Evolutionary conservation across 1,140 invertebrate genomes (phyloP), one percentile per base, ranked within the genome.

Genomic region (Tribolium castaneum): DNA sequence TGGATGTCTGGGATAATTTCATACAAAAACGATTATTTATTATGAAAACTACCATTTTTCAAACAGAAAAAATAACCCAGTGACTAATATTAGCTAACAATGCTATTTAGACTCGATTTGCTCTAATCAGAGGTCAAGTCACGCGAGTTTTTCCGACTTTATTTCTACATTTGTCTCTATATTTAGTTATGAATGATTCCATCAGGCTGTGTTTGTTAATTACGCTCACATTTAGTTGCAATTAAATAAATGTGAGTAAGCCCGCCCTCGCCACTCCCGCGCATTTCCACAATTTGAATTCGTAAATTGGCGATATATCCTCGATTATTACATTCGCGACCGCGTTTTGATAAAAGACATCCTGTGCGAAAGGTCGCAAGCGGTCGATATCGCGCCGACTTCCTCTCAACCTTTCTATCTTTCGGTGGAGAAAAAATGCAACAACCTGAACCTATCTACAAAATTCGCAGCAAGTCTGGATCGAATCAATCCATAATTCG

Each of bases 291-390:
- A 30, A 30, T 30, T 30, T 30, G 6, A 30, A 30, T 30, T 30
- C 25, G 6, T 30, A 4, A 30, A 30, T 30, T 30, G 4, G 25
- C 25, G 25, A 30, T 30, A 5, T 3, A 5, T 30, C 5, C 25
- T 19, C 16, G 16, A 19, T 19, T 19, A 19, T 19, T 19, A 30
- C 25, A 30, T 30, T 30, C 5, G 25, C 25, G 25, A 30, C 3
- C 25, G 6, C 3, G 25, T 30, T 66, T 66, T 66, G 59, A 66
- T 66, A 66, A 66, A 66, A 66, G 30, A 30, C 59, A 66, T 66
- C 59, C 59, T 66, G 59, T 66, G 30, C 45, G 30, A 66, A 66
- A 66, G 59, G 59, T 66, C 30, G 59, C 30, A 66, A 34, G n/a
- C 59, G 59, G 30, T 66, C 59, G 59, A 66, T 66, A 66, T 39